These are phyloP conservation scores for Nephrotoma appendiculata DNA, from an alignment of 2,888 invertebrate genomes.

Conservation along the genomic window DNA sequence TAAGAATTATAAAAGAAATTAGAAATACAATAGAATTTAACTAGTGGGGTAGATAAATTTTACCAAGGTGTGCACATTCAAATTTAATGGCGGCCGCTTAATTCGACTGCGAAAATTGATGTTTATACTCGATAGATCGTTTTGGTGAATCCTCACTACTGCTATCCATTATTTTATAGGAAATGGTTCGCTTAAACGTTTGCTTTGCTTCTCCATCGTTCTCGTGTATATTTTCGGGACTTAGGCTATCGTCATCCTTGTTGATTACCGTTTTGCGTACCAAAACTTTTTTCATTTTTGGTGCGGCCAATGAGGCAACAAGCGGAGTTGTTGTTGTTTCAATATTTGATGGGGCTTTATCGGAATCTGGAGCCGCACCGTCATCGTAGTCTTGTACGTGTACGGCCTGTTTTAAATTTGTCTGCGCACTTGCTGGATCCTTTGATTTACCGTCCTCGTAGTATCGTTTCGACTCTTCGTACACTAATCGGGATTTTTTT, in stretches of 20 bases:
- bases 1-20: background rate
- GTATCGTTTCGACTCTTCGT: background rate
- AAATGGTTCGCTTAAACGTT: slow-evolving; percentile 7
- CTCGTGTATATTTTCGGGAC: slow-evolving; percentile 4
- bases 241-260: background rate
- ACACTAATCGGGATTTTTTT: background rate
- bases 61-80: background rate
- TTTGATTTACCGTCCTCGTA: background rate
- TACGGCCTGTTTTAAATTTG: background rate
- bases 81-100: background rate
- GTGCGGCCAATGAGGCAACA: background rate
- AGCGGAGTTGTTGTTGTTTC: background rate
- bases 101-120: background rate
- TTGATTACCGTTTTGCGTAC: background rate
- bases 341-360: background rate
- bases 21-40: background rate
- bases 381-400: background rate
- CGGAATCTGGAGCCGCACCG: background rate
- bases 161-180: slow-evolving; percentile 1
- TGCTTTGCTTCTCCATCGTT: slow-evolving; percentile 1
- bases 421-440: background rate
- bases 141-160: background rate
- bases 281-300: background rate
- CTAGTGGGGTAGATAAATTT: background rate
- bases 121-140: background rate